These are phyloP conservation scores for Perodicticus potto DNA, from an alignment of 2,797 vertebrate genomes.

Conservation along the genomic window DNA sequence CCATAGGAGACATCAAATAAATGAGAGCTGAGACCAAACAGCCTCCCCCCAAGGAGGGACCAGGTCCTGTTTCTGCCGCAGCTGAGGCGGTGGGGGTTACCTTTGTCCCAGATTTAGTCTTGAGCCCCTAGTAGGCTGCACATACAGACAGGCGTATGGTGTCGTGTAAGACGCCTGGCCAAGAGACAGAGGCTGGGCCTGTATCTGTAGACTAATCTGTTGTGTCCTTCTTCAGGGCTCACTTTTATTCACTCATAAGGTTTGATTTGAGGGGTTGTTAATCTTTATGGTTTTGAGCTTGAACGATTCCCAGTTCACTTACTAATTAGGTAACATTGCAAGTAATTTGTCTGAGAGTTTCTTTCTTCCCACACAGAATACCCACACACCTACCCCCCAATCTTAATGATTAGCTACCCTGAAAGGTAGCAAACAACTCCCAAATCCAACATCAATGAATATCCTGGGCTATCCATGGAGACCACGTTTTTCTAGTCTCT, in stretches of 20 bases:
- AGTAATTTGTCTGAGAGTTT: background rate
- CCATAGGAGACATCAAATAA: background rate
- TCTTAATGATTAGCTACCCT: background rate
- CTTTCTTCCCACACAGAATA: background rate
- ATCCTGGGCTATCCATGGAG: background rate
- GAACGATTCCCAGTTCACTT: background rate
- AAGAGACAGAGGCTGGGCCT: background rate
- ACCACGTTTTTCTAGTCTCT: background rate
- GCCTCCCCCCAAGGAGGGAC: background rate
- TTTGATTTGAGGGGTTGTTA: background rate
- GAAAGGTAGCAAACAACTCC: background rate
- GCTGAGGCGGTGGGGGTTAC: background rate
- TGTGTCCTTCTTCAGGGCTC: background rate
- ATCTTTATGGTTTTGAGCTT: background rate
- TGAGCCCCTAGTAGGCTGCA: background rate
- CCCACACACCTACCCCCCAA: background rate
- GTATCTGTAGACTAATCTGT: background rate
- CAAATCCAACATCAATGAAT: background rate
- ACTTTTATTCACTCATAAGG: slow-evolving; percentile 3
- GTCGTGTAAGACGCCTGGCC: background rate
- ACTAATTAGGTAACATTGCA: background rate
- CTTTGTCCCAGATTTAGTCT: background rate
- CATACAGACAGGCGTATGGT: background rate
- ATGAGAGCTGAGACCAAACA: background rate
- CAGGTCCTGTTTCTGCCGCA: background rate